These are phyloP conservation scores for Enteromius viviparus DNA, from an alignment of 2,797 vertebrate species.

Conservation along the genomic window DNA sequence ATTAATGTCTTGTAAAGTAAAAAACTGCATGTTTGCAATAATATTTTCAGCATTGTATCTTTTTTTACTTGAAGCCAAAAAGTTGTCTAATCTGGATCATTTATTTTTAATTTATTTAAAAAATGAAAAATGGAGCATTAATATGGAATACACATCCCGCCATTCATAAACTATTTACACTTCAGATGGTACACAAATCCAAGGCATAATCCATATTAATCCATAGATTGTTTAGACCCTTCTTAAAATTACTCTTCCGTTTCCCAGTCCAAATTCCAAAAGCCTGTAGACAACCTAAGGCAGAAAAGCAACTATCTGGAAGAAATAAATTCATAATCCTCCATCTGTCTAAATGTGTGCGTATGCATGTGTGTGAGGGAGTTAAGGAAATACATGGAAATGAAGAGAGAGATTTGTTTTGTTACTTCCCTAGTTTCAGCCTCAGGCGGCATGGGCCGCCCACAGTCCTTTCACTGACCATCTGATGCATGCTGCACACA, in stretches of 20 bases:
- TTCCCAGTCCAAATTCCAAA: neutral
- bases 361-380: slow-evolving; percentile 9
- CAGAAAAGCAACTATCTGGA: slow-evolving; percentile 20
- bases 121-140: neutral
- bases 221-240: slow-evolving; percentile 31
- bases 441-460: slow-evolving; percentile 8
- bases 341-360: slow-evolving; percentile 40
- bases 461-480: slow-evolving; percentile 29
- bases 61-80: too few relatives aligned
- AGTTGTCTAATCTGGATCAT: too few relatives aligned
- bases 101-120: neutral
- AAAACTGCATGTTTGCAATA: neutral
- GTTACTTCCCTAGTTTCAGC: slow-evolving; percentile 22
- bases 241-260: slow-evolving; percentile 2
- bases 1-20: neutral
- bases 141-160: neutral
- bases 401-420: slow-evolving; percentile 36
- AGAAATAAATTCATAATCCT: slow-evolving; percentile 36
- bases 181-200: slow-evolving; percentile 39
- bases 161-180: neutral
- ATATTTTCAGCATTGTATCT: neutral
- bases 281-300: slow-evolving; percentile 3
- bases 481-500: slow-evolving; percentile 16
- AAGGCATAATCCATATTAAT: slow-evolving; percentile 34
- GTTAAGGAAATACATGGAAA: slow-evolving; percentile 23